Conservation (phyloP, 2,888 invertebrate species). For the Eupelmus urozonus region DNA sequence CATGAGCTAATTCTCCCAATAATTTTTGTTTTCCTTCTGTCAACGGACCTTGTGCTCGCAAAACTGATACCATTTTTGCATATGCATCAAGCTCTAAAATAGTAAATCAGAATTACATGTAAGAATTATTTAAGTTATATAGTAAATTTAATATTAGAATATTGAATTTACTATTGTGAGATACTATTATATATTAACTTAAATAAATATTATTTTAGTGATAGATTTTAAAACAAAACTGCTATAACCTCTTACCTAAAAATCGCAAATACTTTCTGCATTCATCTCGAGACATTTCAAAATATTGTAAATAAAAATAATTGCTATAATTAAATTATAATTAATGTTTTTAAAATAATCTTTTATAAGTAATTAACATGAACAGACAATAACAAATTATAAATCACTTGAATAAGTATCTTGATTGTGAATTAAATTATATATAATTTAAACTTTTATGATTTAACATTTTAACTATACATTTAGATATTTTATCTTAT, state of each 20-base stretch:
- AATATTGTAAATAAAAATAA: slow-evolving; percentile 9
- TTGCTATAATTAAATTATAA: slow-evolving; percentile 5
- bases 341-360: neutral
- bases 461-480: slow-evolving; percentile 21
- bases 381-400: neutral
- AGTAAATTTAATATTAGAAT: too few relatives aligned
- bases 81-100: slow-evolving; percentile 93
- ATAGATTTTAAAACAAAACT: too few relatives aligned
- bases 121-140: neutral
- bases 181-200: slow-evolving; percentile 9
- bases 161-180: too few relatives aligned
- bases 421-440: slow-evolving; percentile 2
- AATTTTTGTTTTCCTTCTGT: slow-evolving; percentile 90
- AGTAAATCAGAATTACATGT: slow-evolving; percentile 25
- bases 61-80: slow-evolving; percentile 91
- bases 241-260: slow-evolving; percentile 55
- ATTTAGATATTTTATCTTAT: slow-evolving; percentile 3
- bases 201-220: too few relatives aligned
- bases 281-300: slow-evolving; percentile 60
- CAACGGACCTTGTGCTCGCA: slow-evolving; percentile 94
- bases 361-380: slow-evolving; percentile 3
- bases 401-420: slow-evolving; percentile 14
- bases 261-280: slow-evolving; percentile 58
- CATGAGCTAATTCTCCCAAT: slow-evolving; percentile 88
- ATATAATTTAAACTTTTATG: neutral